Base-by-base conservation (phyloP, 2,888 invertebrate species). In the Brachyptera putata region DNA sequence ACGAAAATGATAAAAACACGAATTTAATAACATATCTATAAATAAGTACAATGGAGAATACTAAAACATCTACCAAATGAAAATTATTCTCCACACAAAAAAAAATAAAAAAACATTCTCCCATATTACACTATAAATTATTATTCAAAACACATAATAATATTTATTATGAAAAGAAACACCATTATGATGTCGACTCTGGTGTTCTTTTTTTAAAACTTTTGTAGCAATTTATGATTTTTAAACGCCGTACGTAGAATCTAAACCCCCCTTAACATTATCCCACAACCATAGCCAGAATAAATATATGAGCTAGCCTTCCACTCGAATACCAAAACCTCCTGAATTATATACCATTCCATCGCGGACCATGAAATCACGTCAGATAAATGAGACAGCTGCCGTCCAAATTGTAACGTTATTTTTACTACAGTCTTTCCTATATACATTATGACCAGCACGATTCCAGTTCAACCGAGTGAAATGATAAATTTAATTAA, bases 401-500 rank as follows among this genome's bases (percentile, higher is more conserved):
- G 46, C 22, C 46, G 46, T 46, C 46, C 46, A 13, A 21, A 24
- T 30, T 30, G 11, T 5, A 7, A 21, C 46, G 11, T 46, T 22
- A 46, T 24, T 24, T 46, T 46, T 46, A 22, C 41, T 41, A 21
- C 46, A 21, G 21, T 30, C 30, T 30, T 30, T 30, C 11, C 30
- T 30, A 30, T 30, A 7, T 30, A 7, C 46, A 21, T 46, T 3
- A 21, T 18, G 5, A 43, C 21, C 43, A 13, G 16, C 41, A 41
- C 41, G 41, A 9, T 18, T 21, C 16, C 39, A 4, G 14, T 14
- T 14, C 11, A 4, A n/a, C 43, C 46, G 24, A 46, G n/a, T 24
- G 24, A 46, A 46, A 46, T 21, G n/a, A 46, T 46, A 24, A 46
- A 46, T 46, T 46, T 46, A 46, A 46, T 46, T 46, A 46, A 46